Evolutionary conservation across 2,888 invertebrate species (phyloP), one percentile per base, ranked within the genome.

Genomic region (Cryptocephalus primarius): DNA sequence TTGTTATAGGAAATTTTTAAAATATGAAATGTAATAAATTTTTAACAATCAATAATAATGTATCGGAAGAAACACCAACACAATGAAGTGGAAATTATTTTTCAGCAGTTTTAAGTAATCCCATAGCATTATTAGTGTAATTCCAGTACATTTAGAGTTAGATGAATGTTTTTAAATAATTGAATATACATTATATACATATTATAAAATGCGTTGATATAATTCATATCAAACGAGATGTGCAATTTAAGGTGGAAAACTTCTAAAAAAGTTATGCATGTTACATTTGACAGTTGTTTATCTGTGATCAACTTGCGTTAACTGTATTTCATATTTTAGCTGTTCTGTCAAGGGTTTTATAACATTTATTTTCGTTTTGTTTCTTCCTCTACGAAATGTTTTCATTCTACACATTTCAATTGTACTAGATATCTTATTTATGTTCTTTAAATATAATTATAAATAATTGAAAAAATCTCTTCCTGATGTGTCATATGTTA

Each of bases 151-250:
- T 54, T 55, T 68, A 68, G 68, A 64, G 52, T 65, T 68, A 70
- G 69, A 61, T 69, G 66, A 69, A 69, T 70, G 70, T 70, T 70
- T 70, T 69, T 67, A 67, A 68, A 68, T 68, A 67, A 68, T 68
- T 69, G 67, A 69, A 68, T 68, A 68, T 68, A 68, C 65, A 66
- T 67, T 67, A 68, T 67, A 69, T 67, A 67, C 65, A 67, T 69
- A 68, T 68, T 61, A 61, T 62, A 65, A 60, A 65, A 67, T 63
- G 66, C 67, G 66, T 69, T 69, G 68, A 66, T 70, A 69, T 69
- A 66, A 67, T 66, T 68, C 69, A 69, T 70, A 70, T 70, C 69
- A 69, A 69, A 63, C 65, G 66, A 68, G 68, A 66, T 69, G 68
- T 69, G 68, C 69, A 68, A 68, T 69, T 69, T 69, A 64, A 57